These are phyloP conservation scores for Regulus satrapa DNA, from an alignment of 2,113 vertebrate genomes.

Conservation along the genomic window DNA sequence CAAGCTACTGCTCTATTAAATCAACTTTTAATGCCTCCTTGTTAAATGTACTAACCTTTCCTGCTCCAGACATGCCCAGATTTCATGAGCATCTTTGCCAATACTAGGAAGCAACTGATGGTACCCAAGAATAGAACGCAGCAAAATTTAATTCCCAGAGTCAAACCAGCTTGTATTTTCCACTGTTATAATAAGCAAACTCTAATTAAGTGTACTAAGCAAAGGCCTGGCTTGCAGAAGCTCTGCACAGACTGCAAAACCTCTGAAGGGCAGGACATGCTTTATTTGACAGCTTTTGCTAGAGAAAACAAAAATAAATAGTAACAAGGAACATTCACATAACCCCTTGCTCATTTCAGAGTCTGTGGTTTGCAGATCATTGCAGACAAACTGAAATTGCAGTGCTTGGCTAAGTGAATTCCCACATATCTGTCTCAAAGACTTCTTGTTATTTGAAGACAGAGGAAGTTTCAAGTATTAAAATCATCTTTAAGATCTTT, in stretches of 20 bases:
- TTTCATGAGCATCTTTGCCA: constrained; percentile 17
- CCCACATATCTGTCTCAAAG: constrained; percentile 23
- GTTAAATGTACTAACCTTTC: constrained; percentile 3
- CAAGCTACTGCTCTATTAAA: constrained; percentile 32
- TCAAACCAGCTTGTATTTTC: constrained; percentile 34
- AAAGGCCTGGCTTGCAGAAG: constrained; percentile 20
- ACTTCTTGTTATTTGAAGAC: constrained; percentile 25
- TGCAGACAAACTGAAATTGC: constrained; percentile 28
- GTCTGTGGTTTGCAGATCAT: constrained; percentile 54
- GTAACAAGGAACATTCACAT: constrained; percentile 39
- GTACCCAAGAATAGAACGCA: constrained; percentile 15
- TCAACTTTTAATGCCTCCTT: constrained; percentile 35
- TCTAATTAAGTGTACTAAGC: constrained; percentile 28
- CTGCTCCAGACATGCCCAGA: constrained; percentile 1
- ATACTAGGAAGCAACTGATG: constrained; percentile 2
- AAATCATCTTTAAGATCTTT: constrained; percentile 10
- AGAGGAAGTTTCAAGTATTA: constrained; percentile 41
- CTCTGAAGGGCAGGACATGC: constrained; percentile 15
- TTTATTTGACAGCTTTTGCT: constrained; percentile 45
- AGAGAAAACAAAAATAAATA: constrained; percentile 47
- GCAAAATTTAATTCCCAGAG: constrained; percentile 41
- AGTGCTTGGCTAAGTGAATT: constrained; percentile 12
- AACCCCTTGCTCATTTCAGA: constrained; percentile 50
- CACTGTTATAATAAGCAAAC: constrained; percentile 7
- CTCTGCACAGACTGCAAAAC: constrained; percentile 15